Evolutionary conservation across 2,888 invertebrate genomes (phyloP).

Genomic region (Eupithecia pulchellata): DNA sequence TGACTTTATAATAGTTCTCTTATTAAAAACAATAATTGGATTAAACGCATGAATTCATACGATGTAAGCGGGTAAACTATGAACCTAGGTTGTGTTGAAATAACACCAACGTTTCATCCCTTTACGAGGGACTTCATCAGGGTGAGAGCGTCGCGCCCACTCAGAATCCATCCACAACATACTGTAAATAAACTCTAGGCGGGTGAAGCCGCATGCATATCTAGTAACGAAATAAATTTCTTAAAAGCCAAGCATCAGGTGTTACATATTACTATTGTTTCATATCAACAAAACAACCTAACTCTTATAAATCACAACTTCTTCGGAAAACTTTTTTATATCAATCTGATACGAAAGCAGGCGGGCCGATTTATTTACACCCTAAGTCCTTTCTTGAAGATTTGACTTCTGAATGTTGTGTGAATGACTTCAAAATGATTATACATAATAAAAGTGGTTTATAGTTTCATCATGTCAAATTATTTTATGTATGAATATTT

Average conservation of each 20-base stretch:
- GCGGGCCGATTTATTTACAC: background rate
- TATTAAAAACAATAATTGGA: too few species aligned
- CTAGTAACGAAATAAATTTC: background rate
- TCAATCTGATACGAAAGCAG: background rate
- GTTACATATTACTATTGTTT: background rate
- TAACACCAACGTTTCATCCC: too few species aligned
- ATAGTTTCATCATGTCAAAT: too few species aligned
- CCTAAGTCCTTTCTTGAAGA: background rate
- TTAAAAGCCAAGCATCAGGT: background rate
- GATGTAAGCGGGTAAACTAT: too few species aligned
- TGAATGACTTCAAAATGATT: background rate
- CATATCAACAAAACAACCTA: background rate
- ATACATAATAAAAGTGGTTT: background rate
- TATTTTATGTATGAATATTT: too few species aligned
- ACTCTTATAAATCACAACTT: background rate
- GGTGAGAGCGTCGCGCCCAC: too few species aligned
- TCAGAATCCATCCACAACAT: too few species aligned
- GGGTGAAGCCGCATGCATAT: background rate
- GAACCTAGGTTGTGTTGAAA: too few species aligned
- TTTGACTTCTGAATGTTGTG: background rate
- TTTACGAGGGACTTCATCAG: too few species aligned
- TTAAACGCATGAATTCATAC: too few species aligned
- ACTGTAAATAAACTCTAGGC: too few species aligned
- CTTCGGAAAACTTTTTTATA: constrained; percentile 11
- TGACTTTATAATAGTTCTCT: too few species aligned